phyloP scores from a whole-genome alignment of 1,140 invertebrate genomes.

The Mizuhopecten yessoensis region DNA sequence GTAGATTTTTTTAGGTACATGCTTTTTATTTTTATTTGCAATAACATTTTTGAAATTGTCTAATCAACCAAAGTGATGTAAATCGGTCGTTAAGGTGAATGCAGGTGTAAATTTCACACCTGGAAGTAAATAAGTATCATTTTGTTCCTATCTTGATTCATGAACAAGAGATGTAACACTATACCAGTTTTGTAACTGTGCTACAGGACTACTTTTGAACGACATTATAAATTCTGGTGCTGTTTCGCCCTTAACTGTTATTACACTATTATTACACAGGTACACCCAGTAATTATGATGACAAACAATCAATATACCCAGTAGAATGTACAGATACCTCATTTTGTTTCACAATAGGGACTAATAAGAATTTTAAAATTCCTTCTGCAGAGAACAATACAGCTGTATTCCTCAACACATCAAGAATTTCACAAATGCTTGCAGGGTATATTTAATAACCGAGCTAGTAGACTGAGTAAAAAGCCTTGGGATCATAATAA shows the following conservation, averaged over 20 bases:
- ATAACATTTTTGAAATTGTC: neutral
- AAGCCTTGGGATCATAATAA: neutral
- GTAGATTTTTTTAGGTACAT: neutral
- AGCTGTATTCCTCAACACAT: neutral
- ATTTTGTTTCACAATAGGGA: neutral
- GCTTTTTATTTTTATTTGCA: neutral
- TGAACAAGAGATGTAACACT: neutral
- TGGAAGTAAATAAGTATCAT: neutral
- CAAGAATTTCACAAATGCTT: neutral
- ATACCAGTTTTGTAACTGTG: neutral
- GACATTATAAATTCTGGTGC: neutral
- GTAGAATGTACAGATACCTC: neutral
- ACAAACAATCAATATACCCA: neutral
- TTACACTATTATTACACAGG: neutral
- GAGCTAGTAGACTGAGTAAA: neutral
- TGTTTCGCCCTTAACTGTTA: neutral
- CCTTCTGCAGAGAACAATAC: neutral
- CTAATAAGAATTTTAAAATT: neutral
- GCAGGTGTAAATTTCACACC: neutral
- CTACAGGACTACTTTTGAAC: neutral
- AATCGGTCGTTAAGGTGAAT: too few species aligned
- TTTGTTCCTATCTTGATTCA: too few species aligned
- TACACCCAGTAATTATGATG: conserved; percentile 27
- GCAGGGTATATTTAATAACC: neutral
- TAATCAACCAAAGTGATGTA: too few species aligned